Percentiles rank a stretch among this genome's conserved stretches.
These are phyloP conservation scores for Scaptodrosophila latifasciaeformis DNA, from an alignment of 2,888 invertebrate species.

Conservation along the genomic window DNA sequence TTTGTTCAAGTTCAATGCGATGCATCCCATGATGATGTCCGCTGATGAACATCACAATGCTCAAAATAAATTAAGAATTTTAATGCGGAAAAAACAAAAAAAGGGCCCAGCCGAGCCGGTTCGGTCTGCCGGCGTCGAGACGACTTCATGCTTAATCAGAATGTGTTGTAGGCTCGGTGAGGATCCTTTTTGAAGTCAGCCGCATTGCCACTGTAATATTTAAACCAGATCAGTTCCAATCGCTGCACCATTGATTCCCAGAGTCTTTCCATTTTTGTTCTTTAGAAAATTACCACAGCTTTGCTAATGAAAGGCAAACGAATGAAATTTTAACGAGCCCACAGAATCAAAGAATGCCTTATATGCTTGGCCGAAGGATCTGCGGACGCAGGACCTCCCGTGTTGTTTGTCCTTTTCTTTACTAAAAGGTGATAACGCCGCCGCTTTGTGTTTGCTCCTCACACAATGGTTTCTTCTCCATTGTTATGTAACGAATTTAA, in stretches of 20 bases:
- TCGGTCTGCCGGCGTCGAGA: slow-evolving; percentile 28
- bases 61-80: slow-evolving; percentile 63
- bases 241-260: slow-evolving; percentile 14
- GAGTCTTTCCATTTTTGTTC: slow-evolving; percentile 26
- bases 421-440: slow-evolving; percentile 61
- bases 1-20: slow-evolving; percentile 39
- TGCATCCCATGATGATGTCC: slow-evolving; percentile 53
- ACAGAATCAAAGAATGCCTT: slow-evolving; percentile 16
- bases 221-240: slow-evolving; percentile 61
- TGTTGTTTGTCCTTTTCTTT: slow-evolving; percentile 48
- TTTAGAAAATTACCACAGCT: slow-evolving; percentile 53
- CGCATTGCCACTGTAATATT: slow-evolving; percentile 56
- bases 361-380: not conserved
- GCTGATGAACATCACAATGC: slow-evolving; percentile 22
- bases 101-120: slow-evolving; percentile 21
- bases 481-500: slow-evolving; percentile 35
- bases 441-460: slow-evolving; percentile 23
- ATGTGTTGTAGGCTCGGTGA: slow-evolving; percentile 49
- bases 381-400: slow-evolving; percentile 56
- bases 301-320: slow-evolving; percentile 58
- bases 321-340: slow-evolving; percentile 65
- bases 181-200: slow-evolving; percentile 59
- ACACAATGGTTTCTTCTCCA: slow-evolving; percentile 10
- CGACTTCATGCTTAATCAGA: slow-evolving; percentile 68
- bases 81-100: slow-evolving; percentile 57